phyloP scores from a whole-genome alignment of 1,140 invertebrate genomes.

The Holcopasites calliopsidis region DNA sequence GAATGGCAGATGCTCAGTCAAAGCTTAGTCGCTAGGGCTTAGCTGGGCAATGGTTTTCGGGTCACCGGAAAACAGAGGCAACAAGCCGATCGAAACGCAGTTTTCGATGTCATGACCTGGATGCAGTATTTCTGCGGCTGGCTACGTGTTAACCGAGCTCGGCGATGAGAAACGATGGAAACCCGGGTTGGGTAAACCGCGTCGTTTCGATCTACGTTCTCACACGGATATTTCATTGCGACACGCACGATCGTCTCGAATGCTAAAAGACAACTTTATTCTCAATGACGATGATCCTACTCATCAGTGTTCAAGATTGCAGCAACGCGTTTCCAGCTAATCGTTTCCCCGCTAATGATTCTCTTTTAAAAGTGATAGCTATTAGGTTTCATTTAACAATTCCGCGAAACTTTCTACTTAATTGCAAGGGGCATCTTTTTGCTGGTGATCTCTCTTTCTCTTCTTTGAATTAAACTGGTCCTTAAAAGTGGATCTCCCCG shows the following conservation, averaged over 20 bases:
- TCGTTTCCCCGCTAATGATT: background rate
- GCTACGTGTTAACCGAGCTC: slow-evolving; percentile 12
- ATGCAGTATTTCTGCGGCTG: slow-evolving; percentile 43
- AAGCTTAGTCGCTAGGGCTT: background rate
- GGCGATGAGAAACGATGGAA: slow-evolving; percentile 29
- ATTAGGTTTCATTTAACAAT: background rate
- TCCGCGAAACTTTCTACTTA: slow-evolving; percentile 29
- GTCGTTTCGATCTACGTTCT: background rate
- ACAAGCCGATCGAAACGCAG: slow-evolving; percentile 67
- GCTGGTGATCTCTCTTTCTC: background rate
- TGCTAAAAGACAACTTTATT: background rate
- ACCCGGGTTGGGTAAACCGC: slow-evolving; percentile 13
- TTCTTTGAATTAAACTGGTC: slow-evolving; percentile 35
- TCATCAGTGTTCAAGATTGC: too few relatives aligned
- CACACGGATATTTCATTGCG: background rate
- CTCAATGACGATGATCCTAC: background rate
- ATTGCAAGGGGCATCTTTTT: slow-evolving; percentile 8
- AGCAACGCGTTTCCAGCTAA: background rate
- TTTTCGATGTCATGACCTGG: slow-evolving; percentile 70
- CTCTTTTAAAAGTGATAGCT: background rate
- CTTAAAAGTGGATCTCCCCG: slow-evolving; percentile 32
- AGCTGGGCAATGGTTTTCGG: slow-evolving; percentile 49
- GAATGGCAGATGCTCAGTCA: background rate
- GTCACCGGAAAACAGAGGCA: slow-evolving; percentile 62
- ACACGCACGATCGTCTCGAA: too few relatives aligned